Base-by-base conservation (phyloP, 2,888 invertebrate species). In the Diaphora mendica region DNA sequence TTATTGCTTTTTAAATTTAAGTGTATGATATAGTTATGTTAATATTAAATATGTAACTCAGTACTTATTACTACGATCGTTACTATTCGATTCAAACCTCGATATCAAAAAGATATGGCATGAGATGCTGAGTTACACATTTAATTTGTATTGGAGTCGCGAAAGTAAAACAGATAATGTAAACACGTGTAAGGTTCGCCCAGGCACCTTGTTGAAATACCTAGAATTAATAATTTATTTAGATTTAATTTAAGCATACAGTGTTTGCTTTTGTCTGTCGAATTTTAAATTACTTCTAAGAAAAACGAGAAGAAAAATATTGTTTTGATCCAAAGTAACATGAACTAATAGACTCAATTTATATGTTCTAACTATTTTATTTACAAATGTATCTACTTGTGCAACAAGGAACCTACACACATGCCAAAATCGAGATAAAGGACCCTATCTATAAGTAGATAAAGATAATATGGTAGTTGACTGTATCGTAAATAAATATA, bases 311-410 rank as follows among this genome's bases (percentile, higher is more conserved):
- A 26, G n/a, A 26, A 48, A 62, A 62, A 62, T 62, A 62, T 62
- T 30, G 62, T 62, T 62, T 62, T 30, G 2, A 62, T 62, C 62
- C 62, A 62, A 62, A 62, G 62, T 62, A 30, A 62, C 17, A 62
- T 2, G 7, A 59, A 17, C 17, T 62, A 30, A 17, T 17, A 30
- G 67, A 39, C 30, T 67, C 33, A 62, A 48, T 74, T 77, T 77
- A 74, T 80, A 80, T 76, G 68, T 76, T 74, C 76, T 69, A 83
- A 77, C 72, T 68, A 66, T 42, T 39, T 68, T 65, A 71, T 66
- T 8, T 70, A 48, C 48, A 75, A 75, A 62, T 5, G 51, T 44
- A 67, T 33, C 3, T 33, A 33, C 33, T 33, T 33, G 33, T 33
- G 33, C 33, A 33, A 33, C 33, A 33, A 33, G 3, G 33, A 33